Evolutionary conservation across 2,888 invertebrate genomes (phyloP).

Genomic region (Amblyjoppa fuscipennis): DNA sequence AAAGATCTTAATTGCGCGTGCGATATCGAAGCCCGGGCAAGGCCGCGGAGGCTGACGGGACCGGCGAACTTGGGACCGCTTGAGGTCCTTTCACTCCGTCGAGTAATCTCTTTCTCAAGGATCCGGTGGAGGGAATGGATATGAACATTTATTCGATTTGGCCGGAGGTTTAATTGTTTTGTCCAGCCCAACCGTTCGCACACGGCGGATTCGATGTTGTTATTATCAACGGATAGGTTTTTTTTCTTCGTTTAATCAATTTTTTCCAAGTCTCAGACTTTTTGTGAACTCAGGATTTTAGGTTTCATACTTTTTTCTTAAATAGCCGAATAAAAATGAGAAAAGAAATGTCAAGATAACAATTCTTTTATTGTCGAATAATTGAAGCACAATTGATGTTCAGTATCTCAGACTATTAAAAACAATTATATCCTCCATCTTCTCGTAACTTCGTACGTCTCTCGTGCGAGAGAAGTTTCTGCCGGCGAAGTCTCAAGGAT

Average conservation of each 20-base stretch:
- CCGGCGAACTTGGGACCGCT: conserved; percentile 6
- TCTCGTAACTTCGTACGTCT: too few relatives aligned
- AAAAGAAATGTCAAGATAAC: not conserved
- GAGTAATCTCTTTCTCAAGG: not conserved
- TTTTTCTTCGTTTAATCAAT: too few relatives aligned
- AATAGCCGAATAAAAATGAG: not conserved
- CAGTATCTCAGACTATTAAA: not conserved
- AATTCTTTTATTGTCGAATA: not conserved
- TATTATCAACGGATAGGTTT: not conserved
- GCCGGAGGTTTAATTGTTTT: not conserved
- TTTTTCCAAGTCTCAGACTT: not conserved
- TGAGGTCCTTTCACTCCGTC: not conserved
- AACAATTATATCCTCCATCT: not conserved
- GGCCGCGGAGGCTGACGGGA: not conserved
- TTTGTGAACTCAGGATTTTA: not conserved
- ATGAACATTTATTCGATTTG: not conserved
- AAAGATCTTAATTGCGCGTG: conserved; percentile 78
- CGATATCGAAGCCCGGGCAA: conserved; percentile 37
- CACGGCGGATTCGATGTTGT: not conserved
- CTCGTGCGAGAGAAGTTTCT: not conserved
- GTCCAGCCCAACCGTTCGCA: not conserved
- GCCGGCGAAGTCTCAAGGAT: not conserved
- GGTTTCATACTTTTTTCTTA: not conserved
- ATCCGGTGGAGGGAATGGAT: not conserved
- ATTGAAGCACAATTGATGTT: too few relatives aligned